Percentiles rank a stretch among this genome's conserved stretches.
These are phyloP conservation scores for Nasua narica DNA, from an alignment of 2,797 vertebrate species.

Conservation along the genomic window DNA sequence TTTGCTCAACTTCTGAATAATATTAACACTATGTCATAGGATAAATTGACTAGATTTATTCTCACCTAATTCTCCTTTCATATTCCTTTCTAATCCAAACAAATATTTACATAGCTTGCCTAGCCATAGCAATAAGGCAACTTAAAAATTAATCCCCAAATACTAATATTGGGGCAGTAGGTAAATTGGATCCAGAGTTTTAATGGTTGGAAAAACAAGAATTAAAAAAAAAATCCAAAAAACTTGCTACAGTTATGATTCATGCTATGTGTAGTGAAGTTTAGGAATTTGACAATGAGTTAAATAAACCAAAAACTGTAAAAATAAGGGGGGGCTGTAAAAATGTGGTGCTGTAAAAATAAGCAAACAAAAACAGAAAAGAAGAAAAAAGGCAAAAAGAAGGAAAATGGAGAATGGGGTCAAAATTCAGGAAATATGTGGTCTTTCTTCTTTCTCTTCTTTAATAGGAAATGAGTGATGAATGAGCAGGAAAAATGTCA, in stretches of 20 bases:
- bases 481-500: background rate
- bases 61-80: background rate
- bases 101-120: background rate
- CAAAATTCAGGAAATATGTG: background rate
- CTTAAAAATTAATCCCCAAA: background rate
- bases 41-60: background rate
- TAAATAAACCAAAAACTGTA: background rate
- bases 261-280: background rate
- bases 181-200: background rate
- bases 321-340: too few species aligned
- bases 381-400: background rate
- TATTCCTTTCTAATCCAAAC: constrained; percentile 16
- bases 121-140: background rate
- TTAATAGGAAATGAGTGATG: background rate
- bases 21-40: background rate
- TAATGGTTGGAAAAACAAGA: background rate
- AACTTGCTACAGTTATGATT: background rate
- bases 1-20: background rate
- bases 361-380: background rate
- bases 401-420: background rate
- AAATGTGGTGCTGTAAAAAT: background rate
- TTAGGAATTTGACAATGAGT: background rate
- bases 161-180: background rate
- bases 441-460: background rate
- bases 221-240: background rate